Conservation (phyloP, 2,797 vertebrate species). For the Acanthornis magna region DNA sequence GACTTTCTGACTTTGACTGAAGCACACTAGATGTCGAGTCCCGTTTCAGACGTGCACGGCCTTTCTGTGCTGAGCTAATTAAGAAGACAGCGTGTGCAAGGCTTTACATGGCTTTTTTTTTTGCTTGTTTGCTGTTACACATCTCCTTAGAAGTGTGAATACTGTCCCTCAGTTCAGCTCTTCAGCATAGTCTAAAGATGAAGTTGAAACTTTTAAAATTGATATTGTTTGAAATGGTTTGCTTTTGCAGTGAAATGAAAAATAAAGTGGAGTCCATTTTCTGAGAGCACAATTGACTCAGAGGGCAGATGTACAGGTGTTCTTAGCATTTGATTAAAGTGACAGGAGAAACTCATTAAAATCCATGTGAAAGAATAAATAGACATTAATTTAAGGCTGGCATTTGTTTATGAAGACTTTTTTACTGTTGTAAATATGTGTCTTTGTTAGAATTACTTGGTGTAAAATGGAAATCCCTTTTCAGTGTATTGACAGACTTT, state of each 20-base stretch:
- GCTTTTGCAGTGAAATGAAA: neutral
- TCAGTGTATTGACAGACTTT: neutral
- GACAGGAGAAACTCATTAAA: conserved; percentile 13
- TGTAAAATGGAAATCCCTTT: neutral
- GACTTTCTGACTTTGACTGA: neutral
- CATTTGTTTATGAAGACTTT: neutral
- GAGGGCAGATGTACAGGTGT: conserved; percentile 19
- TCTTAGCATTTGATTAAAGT: conserved; percentile 16
- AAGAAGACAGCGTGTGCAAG: neutral
- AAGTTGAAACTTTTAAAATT: neutral
- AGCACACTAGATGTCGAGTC: neutral
- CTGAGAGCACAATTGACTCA: neutral
- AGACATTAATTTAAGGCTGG: neutral
- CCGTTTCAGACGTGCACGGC: neutral
- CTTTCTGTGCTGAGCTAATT: neutral
- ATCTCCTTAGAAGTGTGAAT: neutral
- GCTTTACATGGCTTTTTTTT: neutral
- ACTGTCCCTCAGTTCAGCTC: neutral
- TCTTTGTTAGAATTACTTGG: neutral
- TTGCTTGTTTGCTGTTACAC: neutral
- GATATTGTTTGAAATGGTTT: neutral
- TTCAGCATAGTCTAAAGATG: neutral
- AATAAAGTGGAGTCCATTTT: neutral
- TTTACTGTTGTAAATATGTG: neutral
- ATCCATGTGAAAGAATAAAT: neutral